Base-by-base conservation (phyloP, 2,888 invertebrate species). In the Chrysotoxum bicinctum region DNA sequence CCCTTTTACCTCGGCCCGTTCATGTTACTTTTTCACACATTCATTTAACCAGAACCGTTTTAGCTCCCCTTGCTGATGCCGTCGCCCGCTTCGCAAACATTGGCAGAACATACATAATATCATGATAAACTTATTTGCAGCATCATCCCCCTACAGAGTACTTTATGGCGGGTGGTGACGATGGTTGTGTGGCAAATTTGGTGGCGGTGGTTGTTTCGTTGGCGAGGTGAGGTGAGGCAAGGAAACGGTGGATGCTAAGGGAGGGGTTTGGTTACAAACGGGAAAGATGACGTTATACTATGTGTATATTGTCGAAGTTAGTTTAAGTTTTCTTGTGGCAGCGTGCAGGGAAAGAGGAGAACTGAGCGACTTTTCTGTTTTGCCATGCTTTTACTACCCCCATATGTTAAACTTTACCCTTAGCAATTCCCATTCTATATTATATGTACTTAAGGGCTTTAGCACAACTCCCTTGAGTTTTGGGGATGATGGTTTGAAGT, bases 41-140 rank as follows among this genome's bases (percentile, higher is more conserved):
- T 74, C 80, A 66, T 76, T 80, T 70, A 80, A 85, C 84, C 80
- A 80, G 54, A 84, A 79, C 60, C 72, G 60, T 76, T 85, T 85
- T 48, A 75, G 58, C 19, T 54, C 21, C 54, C 50, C 45, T 19
- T 35, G 19, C n/a, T n/a, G 7, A 30, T 23, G 12, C 16, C 50
- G 2, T 60, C 40, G 2, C 23, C 5, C 48, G 40, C 26, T 48
- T 52, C 12, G 12, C 16, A 50, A 35, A 52, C 37, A 43, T 62
- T 54, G 45, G 23, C 45, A 69, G 62, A 76, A 85, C 75, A 85
- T 73, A 81, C 75, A 85, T 81, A 85, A 85, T 85, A 85, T 85
- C 85, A 85, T 85, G 85, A 81, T 85, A 85, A 85, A 85, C 85
- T 85, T 85, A 81, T 85, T 85, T 85, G 81, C 77, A 85, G 85